Base-by-base conservation (phyloP, 2,888 invertebrate species). In the Plebejus melissa region DNA sequence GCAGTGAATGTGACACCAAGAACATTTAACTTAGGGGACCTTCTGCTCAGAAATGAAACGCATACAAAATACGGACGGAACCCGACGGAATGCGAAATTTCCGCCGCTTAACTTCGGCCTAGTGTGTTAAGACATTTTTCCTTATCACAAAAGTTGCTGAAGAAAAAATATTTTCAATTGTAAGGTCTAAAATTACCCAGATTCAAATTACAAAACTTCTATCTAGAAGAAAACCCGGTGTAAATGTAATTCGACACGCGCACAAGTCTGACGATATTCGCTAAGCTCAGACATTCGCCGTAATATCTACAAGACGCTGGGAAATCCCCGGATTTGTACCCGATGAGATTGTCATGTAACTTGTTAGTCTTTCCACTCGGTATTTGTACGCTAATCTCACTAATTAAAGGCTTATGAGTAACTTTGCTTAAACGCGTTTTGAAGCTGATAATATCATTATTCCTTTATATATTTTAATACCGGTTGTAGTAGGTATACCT, bases 261-360 rank as follows among this genome's bases (percentile, higher is more conserved):
- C 77, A 75, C 46, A 41, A 69, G 65, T 69, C 75, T 69, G 32
- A 41, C 77, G 77, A 76, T 77, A 28, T 77, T 76, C 76, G 74
- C 74, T 60, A 77, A 78, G 76, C 75, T 76, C 78, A 74, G 77
- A 77, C 76, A 79, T 78, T 78, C 89, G 89, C 83, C 87, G 90
- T 89, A 60, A 60, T 60, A 28, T 60, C 22, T 28, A 65, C 60
- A 28, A 65, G 28, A 11, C 32, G 65, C 13, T 9, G 65, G 65
- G 13, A 65, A 65, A 65, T 65, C 65, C 65, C 32, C 11, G 65
- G 65, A 65, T 65, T 65, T 65, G 65, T 65, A 32, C 65, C 65
- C 13, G 32, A 65, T 65, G 65, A 65, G 65, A 65, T 65, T 32
- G 32, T 13, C 65, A 5, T 65, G 32, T 65, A 22, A 60, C 60